phyloP scores from a whole-genome alignment of 2,113 vertebrate genomes.

The Pipa parva region DNA sequence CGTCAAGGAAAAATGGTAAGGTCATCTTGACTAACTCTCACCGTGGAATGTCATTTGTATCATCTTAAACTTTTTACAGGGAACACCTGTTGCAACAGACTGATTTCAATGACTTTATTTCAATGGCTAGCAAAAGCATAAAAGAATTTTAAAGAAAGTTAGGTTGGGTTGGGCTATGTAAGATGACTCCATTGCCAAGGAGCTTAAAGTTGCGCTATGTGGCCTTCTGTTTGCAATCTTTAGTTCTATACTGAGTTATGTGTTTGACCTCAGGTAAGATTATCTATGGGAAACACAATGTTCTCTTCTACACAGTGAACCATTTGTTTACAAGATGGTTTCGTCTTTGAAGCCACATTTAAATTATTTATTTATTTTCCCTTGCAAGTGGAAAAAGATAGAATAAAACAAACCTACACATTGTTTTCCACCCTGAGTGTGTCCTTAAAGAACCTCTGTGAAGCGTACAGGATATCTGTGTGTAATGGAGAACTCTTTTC shows the following conservation, averaged over 20 bases:
- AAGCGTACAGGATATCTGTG: slow-evolving; percentile 21
- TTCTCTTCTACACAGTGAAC: slow-evolving; percentile 34
- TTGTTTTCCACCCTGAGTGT: slow-evolving; percentile 32
- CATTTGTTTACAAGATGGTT: slow-evolving; percentile 37
- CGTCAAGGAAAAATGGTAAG: too few relatives aligned
- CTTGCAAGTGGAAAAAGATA: slow-evolving; percentile 23
- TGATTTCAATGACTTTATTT: not conserved
- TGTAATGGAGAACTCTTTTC: slow-evolving; percentile 29
- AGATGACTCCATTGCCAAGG: slow-evolving; percentile 4
- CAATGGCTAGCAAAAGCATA: not conserved
- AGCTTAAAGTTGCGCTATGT: slow-evolving; percentile 9
- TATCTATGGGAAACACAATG: slow-evolving; percentile 43
- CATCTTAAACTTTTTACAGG: slow-evolving; percentile 3
- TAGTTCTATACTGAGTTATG: slow-evolving; percentile 32
- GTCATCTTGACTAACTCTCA: slow-evolving; percentile 3
- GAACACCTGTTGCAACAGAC: slow-evolving; percentile 11
- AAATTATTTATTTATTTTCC: slow-evolving; percentile 40
- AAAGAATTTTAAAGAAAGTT: not conserved
- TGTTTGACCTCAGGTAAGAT: slow-evolving; percentile 41
- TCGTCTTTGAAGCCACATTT: slow-evolving; percentile 22
- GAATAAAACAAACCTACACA: slow-evolving; percentile 40
- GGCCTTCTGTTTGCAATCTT: slow-evolving; percentile 21
- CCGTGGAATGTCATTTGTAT: not conserved
- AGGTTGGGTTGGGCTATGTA: not conserved
- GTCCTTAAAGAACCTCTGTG: slow-evolving; percentile 37